These are phyloP conservation scores for Plagiodera versicolora DNA, from an alignment of 2,888 invertebrate genomes.

Conservation along the genomic window DNA sequence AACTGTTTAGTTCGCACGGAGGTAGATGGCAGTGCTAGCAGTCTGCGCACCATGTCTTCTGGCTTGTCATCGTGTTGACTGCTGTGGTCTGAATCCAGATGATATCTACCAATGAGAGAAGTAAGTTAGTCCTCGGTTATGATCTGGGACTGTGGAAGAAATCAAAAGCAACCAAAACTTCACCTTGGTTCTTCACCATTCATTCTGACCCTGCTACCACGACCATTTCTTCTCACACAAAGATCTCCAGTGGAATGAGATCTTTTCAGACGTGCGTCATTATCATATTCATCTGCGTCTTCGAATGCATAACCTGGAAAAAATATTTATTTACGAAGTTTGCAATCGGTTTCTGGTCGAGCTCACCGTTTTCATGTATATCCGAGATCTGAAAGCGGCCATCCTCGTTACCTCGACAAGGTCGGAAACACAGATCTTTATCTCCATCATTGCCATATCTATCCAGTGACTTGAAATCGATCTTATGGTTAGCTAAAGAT, in stretches of 20 bases:
- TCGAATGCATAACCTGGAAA: conserved; percentile 46
- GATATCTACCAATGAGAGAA: conserved; percentile 25
- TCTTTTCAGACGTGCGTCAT: conserved; percentile 51
- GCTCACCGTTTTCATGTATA: conserved; percentile 56
- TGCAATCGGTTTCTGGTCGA: no score
- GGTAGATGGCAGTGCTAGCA: conserved; percentile 52
- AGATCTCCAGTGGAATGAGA: conserved; percentile 59
- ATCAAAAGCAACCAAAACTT: no score
- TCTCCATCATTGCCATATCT: conserved; percentile 46
- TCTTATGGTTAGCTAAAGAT: conserved; percentile 56
- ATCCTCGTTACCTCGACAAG: conserved; percentile 56
- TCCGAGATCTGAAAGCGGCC: conserved; percentile 60
- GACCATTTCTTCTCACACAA: conserved; percentile 49
- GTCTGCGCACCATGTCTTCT: conserved; percentile 54
- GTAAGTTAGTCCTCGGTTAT: no score
- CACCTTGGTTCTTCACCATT: conserved; percentile 54
- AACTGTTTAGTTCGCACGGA: conserved; percentile 49
- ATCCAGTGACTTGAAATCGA: conserved; percentile 53
- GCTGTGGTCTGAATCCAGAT: conserved; percentile 58
- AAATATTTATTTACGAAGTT: no score
- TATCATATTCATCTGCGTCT: conserved; percentile 52
- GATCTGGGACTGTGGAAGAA: no score
- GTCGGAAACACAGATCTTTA: conserved; percentile 51
- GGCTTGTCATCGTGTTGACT: conserved; percentile 59
- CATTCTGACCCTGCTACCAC: conserved; percentile 46